These are phyloP conservation scores for Toxonevra muliebris DNA, from an alignment of 2,888 invertebrate species.

Conservation along the genomic window DNA sequence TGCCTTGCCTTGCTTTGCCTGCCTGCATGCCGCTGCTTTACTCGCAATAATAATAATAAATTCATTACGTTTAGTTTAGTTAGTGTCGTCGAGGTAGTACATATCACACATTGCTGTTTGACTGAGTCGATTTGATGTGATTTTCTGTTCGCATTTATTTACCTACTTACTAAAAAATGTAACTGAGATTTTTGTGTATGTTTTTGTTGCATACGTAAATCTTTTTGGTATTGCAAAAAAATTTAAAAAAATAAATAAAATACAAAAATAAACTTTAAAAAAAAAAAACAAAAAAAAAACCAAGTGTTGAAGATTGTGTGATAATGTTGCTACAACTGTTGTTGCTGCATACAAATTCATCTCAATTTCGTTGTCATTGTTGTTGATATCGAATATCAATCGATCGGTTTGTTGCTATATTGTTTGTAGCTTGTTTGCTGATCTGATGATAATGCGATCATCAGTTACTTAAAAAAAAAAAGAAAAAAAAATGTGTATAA, in stretches of 20 bases:
- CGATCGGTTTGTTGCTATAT: not conserved
- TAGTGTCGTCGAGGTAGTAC: conserved; percentile 27
- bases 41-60: conserved; percentile 22
- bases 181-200: conserved; percentile 1
- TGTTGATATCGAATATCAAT: conserved; percentile 12
- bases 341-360: too few species aligned
- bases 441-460: too few species aligned
- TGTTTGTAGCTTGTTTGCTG: too few species aligned
- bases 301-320: not conserved
- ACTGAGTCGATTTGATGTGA: not conserved
- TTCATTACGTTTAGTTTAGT: conserved; percentile 35
- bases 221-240: too few species aligned
- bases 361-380: conserved; percentile 6
- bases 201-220: too few species aligned
- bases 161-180: not conserved
- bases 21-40: not conserved
- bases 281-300: not conserved
- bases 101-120: not conserved
- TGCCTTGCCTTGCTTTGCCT: not conserved
- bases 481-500: too few species aligned
- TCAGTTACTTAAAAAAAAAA: too few species aligned
- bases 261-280: too few species aligned
- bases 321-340: not conserved
- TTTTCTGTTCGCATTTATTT: not conserved
- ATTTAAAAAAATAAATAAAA: conserved; percentile 10